Conservation (phyloP, 2,888 invertebrate species). For the Nipponacmea schrenckii region DNA sequence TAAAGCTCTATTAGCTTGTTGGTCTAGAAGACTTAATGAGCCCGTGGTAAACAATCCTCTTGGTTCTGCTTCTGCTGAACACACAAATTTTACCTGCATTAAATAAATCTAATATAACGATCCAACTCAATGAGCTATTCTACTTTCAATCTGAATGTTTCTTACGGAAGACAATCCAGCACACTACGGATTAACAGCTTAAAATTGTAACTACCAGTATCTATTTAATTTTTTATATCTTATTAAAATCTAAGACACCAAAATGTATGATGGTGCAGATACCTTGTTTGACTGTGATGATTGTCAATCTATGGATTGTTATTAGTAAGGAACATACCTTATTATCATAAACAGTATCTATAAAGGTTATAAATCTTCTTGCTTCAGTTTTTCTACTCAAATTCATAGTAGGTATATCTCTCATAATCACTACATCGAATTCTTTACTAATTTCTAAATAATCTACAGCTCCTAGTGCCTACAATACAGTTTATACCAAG, state of each 20-base stretch:
- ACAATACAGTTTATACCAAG: too few species aligned
- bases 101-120: neutral
- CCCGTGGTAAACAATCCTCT: conserved; percentile 77
- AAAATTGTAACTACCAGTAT: too few species aligned
- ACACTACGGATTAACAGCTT: too few species aligned
- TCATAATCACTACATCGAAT: conserved; percentile 93
- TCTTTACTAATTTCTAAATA: conserved; percentile 91
- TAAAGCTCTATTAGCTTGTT: conserved; percentile 84
- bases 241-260: too few species aligned
- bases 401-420: conserved; percentile 87
- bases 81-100: conserved; percentile 79
- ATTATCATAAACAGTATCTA: conserved; percentile 96
- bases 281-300: too few species aligned
- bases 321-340: conserved; percentile 73
- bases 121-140: too few species aligned
- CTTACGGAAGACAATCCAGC: too few species aligned
- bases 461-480: conserved; percentile 94
- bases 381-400: conserved; percentile 85
- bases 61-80: conserved; percentile 83
- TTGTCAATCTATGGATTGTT: too few species aligned
- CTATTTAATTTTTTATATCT: too few species aligned
- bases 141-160: too few species aligned
- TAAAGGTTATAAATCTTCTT: conserved; percentile 93
- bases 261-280: too few species aligned
- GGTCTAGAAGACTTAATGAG: conserved; percentile 67